Conservation (phyloP, 2,888 invertebrate species). For the Pardosa pseudoannulata region DNA sequence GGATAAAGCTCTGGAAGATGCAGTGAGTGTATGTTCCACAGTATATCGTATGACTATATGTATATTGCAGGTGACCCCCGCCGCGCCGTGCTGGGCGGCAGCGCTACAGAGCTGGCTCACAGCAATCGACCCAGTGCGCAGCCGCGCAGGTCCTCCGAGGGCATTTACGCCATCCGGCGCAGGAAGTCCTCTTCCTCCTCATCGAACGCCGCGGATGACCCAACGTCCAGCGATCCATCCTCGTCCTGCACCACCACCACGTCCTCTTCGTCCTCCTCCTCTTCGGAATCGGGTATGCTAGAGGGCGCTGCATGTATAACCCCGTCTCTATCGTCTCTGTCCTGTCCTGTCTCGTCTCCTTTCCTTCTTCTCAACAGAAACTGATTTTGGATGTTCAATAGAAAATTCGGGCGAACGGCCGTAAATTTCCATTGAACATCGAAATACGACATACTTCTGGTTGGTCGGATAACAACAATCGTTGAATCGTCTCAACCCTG, state of each 20-base stretch:
- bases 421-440: too few species aligned
- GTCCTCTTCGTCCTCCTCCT: constrained; percentile 39
- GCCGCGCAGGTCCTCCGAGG: constrained; percentile 56
- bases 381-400: too few species aligned
- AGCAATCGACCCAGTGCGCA: constrained; percentile 25
- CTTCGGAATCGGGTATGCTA: constrained; percentile 57
- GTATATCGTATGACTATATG: neutral
- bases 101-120: constrained; percentile 48
- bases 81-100: constrained; percentile 42
- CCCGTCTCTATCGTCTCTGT: too few species aligned
- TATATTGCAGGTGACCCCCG: constrained; percentile 34
- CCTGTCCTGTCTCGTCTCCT: too few species aligned
- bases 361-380: too few species aligned
- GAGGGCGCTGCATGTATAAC: too few species aligned
- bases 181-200: constrained; percentile 51
- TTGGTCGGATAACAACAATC: too few species aligned
- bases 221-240: constrained; percentile 44
- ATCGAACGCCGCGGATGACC: constrained; percentile 47
- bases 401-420: too few species aligned
- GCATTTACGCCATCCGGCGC: constrained; percentile 30
- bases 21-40: too few species aligned
- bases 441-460: too few species aligned
- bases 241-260: constrained; percentile 23
- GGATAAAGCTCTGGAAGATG: too few species aligned
- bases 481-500: too few species aligned